These are phyloP conservation scores for Staurois parvus DNA, from an alignment of 2,797 vertebrate genomes.

Conservation along the genomic window DNA sequence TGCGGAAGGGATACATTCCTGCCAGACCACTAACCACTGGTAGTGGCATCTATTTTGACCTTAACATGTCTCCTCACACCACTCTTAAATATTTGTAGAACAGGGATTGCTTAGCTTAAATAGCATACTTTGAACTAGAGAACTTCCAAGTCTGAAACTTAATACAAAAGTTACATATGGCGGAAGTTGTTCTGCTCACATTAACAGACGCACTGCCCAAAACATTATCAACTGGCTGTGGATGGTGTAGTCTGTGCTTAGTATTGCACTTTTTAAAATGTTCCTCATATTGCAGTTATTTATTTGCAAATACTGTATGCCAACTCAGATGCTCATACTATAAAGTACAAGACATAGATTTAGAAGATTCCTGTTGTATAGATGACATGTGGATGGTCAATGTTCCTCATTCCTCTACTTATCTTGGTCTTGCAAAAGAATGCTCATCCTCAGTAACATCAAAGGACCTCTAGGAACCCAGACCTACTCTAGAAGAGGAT, in stretches of 20 bases:
- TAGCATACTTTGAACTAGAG: slow-evolving; percentile 3
- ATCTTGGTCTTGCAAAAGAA: no score
- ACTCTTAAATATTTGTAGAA: slow-evolving; percentile 3
- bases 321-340: no score
- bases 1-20: slow-evolving; percentile 24
- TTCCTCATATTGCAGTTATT: background rate
- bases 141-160: background rate
- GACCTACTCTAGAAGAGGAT: no score
- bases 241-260: no score
- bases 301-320: background rate
- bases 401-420: no score
- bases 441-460: no score
- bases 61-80: slow-evolving; percentile 18
- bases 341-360: no score
- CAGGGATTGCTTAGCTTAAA: slow-evolving; percentile 6
- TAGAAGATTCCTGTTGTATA: no score
- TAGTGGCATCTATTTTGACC: slow-evolving; percentile 28
- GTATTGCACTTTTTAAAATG: background rate
- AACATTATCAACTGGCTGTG: no score
- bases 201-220: no score
- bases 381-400: no score
- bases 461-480: no score
- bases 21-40: slow-evolving; percentile 25
- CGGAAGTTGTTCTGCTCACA: background rate
- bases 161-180: background rate